Conservation (phyloP, 2,888 invertebrate genomes). For the Ethmia dodecea region DNA sequence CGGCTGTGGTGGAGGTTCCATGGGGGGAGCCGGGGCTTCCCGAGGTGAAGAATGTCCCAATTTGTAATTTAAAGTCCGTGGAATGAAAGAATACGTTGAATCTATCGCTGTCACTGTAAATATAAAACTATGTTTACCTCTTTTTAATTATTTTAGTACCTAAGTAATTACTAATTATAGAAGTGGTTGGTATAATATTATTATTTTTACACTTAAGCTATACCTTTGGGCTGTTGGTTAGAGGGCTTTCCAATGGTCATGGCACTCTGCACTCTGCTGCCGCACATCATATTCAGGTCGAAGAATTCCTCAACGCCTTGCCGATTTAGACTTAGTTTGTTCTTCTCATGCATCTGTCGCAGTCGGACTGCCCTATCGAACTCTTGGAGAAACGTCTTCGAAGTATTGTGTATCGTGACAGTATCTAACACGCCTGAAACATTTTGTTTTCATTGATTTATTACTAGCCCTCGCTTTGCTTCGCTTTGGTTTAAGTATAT, state of each 20-base stretch:
- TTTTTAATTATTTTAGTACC: too few species aligned
- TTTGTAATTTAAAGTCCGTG: slow-evolving; percentile 14
- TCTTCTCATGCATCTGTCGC: slow-evolving; percentile 55
- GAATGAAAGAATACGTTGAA: slow-evolving; percentile 54
- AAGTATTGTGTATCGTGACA: slow-evolving; percentile 74
- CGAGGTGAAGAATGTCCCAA: slow-evolving; percentile 27
- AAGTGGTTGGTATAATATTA: too few species aligned
- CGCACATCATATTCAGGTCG: slow-evolving; percentile 56
- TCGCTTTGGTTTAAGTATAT: too few species aligned
- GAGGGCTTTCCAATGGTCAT: slow-evolving; percentile 39
- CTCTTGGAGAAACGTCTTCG: slow-evolving; percentile 78
- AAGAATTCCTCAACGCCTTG: slow-evolving; percentile 60
- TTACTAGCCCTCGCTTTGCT: too few species aligned
- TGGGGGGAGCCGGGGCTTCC: slow-evolving; percentile 33
- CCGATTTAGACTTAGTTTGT: slow-evolving; percentile 39
- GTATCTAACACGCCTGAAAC: slow-evolving; percentile 77
- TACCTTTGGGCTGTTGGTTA: slow-evolving; percentile 9
- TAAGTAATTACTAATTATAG: too few species aligned
- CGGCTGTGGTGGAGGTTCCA: slow-evolving; percentile 40
- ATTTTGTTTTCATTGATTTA: too few species aligned
- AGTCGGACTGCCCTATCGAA: slow-evolving; percentile 77
- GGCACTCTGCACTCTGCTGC: slow-evolving; percentile 50
- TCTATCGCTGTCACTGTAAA: slow-evolving; percentile 53
- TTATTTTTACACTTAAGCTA: too few species aligned
- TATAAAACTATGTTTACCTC: too few species aligned